These are phyloP conservation scores for Endotricha flammealis DNA, from an alignment of 2,888 invertebrate genomes.

Conservation along the genomic window DNA sequence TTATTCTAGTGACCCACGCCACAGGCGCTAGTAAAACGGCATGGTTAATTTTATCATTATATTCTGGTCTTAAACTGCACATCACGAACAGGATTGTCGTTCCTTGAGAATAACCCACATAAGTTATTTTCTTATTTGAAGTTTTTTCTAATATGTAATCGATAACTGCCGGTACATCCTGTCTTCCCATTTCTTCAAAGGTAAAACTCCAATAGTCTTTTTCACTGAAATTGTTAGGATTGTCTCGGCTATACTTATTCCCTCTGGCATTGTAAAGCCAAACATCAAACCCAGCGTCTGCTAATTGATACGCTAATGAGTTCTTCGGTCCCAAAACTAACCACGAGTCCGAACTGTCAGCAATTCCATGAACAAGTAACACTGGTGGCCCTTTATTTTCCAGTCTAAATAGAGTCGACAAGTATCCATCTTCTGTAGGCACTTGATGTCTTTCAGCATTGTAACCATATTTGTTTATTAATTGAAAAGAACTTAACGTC, in stretches of 20 bases:
- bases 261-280: slow-evolving; percentile 64
- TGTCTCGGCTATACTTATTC: slow-evolving; percentile 58
- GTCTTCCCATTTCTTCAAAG: slow-evolving; percentile 62
- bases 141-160: slow-evolving; percentile 50
- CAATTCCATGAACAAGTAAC: slow-evolving; percentile 57
- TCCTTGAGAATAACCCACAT: slow-evolving; percentile 65
- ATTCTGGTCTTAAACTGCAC: slow-evolving; percentile 53
- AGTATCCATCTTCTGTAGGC: slow-evolving; percentile 55
- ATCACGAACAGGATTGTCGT: slow-evolving; percentile 58
- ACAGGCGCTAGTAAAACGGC: slow-evolving; percentile 62
- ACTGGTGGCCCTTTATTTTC: slow-evolving; percentile 52
- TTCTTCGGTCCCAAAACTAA: slow-evolving; percentile 49
- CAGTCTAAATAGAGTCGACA: slow-evolving; percentile 48
- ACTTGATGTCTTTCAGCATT: slow-evolving; percentile 43
- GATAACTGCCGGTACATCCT: slow-evolving; percentile 55
- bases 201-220: slow-evolving; percentile 59
- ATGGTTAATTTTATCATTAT: slow-evolving; percentile 53
- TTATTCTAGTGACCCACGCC: slow-evolving; percentile 43
- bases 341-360: slow-evolving; percentile 66
- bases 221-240: slow-evolving; percentile 34
- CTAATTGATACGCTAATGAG: slow-evolving; percentile 51
- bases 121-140: slow-evolving; percentile 39
- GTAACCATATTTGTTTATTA: slow-evolving; percentile 50
- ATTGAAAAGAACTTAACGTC: slow-evolving; percentile 47
- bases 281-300: slow-evolving; percentile 53